Percentiles rank a stretch among this genome's conserved stretches.
These are phyloP conservation scores for Empidonax traillii DNA, from an alignment of 2,113 vertebrate species.

Conservation along the genomic window DNA sequence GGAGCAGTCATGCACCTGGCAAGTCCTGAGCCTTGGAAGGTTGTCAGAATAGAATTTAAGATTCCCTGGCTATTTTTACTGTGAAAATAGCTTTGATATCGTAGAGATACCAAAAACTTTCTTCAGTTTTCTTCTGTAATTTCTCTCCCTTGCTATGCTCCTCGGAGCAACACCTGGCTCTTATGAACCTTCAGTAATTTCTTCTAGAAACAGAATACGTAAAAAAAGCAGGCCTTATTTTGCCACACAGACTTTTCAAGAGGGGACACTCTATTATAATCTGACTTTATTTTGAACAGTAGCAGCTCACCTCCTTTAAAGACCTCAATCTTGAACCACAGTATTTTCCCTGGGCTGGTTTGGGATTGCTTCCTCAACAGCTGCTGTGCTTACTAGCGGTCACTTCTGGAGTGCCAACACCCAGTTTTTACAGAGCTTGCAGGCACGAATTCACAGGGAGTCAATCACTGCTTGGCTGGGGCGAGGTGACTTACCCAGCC, in stretches of 20 bases:
- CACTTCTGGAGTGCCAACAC: background rate
- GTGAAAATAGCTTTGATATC: background rate
- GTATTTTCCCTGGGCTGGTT: background rate
- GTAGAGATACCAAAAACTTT: background rate
- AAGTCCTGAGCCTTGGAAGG: conserved; percentile 2
- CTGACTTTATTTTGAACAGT: background rate
- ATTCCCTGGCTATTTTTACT: background rate
- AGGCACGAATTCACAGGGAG: background rate
- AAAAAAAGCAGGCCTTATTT: background rate
- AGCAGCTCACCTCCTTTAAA: background rate
- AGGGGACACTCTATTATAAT: background rate
- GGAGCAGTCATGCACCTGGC: conserved; percentile 25
- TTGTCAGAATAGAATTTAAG: background rate
- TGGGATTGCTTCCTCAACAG: background rate
- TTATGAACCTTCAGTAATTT: background rate
- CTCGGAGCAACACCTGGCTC: background rate
- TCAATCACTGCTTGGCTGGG: background rate
- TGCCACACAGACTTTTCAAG: background rate
- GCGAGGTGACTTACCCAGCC: background rate
- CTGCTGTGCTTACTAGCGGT: background rate
- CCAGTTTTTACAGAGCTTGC: background rate
- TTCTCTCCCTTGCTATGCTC: background rate
- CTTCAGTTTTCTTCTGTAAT: background rate
- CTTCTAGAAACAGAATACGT: background rate
- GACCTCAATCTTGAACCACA: background rate